phyloP scores from a whole-genome alignment of 1,140 invertebrate genomes.

The Drosophila melanogaster region DNA sequence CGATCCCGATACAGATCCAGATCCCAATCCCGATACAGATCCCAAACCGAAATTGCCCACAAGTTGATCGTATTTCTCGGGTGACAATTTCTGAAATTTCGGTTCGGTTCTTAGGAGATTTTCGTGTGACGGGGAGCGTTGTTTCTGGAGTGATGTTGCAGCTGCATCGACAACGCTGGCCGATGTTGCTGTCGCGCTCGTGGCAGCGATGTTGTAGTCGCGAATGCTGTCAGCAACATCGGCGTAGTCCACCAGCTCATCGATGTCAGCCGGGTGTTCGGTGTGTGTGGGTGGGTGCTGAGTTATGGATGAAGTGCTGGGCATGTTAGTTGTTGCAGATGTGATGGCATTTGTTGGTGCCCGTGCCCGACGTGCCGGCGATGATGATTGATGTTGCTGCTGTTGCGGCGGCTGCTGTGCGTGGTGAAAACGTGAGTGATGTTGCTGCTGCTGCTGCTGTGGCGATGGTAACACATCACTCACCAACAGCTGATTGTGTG shows the following conservation, averaged over 20 bases:
- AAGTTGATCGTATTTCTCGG: conserved; percentile 81
- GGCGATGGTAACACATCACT: conserved; percentile 65
- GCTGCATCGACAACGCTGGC: conserved; percentile 42
- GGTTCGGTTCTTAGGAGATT: conserved; percentile 79
- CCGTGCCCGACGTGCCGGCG: conserved; percentile 46
- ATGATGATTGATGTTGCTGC: conserved; percentile 47
- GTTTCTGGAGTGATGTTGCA: conserved; percentile 33
- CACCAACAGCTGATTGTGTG: conserved; percentile 71
- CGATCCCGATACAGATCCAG: not conserved
- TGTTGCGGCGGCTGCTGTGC: conserved; percentile 48
- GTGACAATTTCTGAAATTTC: conserved; percentile 84
- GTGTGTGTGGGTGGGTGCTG: conserved; percentile 55
- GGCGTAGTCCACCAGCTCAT: conserved; percentile 79
- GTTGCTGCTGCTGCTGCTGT: conserved; percentile 45
- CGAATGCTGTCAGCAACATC: conserved; percentile 83
- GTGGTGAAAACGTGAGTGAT: conserved; percentile 59
- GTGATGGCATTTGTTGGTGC: conserved; percentile 40
- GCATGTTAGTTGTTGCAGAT: conserved; percentile 45
- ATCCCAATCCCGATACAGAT: conserved; percentile 5
- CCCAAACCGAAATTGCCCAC: conserved; percentile 69
- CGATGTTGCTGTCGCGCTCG: conserved; percentile 36
- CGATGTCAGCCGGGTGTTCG: conserved; percentile 45
- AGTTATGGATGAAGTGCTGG: conserved; percentile 50
- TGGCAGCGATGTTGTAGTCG: conserved; percentile 49
- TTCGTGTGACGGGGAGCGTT: conserved; percentile 74